Percentiles rank a stretch among this genome's conserved stretches.
Evolutionary conservation across 1,140 invertebrate genomes (phyloP).

Genomic region (Drosophila lacertosa): DNA sequence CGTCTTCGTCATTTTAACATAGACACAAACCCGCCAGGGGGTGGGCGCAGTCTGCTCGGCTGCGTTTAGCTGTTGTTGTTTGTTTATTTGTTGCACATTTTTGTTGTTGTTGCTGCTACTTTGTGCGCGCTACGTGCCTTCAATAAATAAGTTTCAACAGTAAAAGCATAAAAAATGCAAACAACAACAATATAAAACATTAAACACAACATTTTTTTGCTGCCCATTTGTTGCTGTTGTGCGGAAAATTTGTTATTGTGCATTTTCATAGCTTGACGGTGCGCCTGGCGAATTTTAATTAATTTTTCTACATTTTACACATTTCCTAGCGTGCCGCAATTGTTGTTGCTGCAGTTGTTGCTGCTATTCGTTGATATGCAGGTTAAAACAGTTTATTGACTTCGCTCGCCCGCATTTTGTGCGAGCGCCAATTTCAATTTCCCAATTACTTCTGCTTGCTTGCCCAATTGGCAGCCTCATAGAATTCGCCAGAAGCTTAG

Average conservation of each 20-base stretch:
- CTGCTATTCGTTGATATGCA: constrained; percentile 40
- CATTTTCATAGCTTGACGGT: constrained; percentile 54
- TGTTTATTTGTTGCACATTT: constrained; percentile 35
- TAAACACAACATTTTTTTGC: constrained; percentile 61
- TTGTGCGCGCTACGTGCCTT: constrained; percentile 61
- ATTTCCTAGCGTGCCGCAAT: constrained; percentile 50
- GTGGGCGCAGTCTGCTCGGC: constrained; percentile 47
- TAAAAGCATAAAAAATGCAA: constrained; percentile 28
- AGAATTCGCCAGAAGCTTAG: constrained; percentile 56
- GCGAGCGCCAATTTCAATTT: constrained; percentile 21
- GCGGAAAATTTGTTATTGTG: constrained; percentile 80
- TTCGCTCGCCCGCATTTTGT: constrained; percentile 49
- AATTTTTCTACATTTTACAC: constrained; percentile 57
- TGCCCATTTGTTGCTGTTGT: constrained; percentile 31
- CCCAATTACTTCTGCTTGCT: constrained; percentile 16
- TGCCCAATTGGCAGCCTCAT: constrained; percentile 22
- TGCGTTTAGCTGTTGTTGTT: constrained; percentile 42
- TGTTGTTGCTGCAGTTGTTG: constrained; percentile 31
- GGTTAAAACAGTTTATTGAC: constrained; percentile 81
- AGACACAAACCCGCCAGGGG: constrained; percentile 35
- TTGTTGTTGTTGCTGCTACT: constrained; percentile 43
- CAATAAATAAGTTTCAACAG: constrained; percentile 62
- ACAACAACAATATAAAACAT: constrained; percentile 42
- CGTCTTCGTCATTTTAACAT: constrained; percentile 25
- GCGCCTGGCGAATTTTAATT: constrained; percentile 71